A percentile compares a stretch with the other conserved stretches of the same genome.
phyloP scores from a whole-genome alignment of 2,113 vertebrate genomes.

The Apteryx owenii region DNA sequence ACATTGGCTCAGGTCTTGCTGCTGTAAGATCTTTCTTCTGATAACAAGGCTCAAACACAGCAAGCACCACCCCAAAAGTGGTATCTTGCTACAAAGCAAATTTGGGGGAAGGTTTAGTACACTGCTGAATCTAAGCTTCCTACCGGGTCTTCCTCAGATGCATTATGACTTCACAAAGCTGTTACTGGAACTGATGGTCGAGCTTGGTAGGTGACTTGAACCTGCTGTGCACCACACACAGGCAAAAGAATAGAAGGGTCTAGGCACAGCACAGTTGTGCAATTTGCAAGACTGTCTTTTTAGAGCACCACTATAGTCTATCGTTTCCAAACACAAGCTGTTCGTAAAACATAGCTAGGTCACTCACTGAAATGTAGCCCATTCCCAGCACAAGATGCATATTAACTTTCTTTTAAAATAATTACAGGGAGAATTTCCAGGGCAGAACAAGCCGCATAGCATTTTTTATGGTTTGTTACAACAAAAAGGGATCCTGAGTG shows the following conservation, averaged over 20 bases:
- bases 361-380: not conserved
- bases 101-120: not conserved
- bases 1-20: not conserved
- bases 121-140: not conserved
- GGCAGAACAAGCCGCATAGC: not conserved
- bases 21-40: not conserved
- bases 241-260: not conserved
- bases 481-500: not conserved
- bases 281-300: not conserved
- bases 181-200: accelerated
- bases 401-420: not conserved
- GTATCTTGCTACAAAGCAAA: not conserved
- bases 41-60: not conserved
- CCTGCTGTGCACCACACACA: not conserved
- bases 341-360: not conserved
- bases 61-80: not conserved
- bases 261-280: not conserved
- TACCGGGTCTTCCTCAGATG: not conserved
- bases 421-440: not conserved
- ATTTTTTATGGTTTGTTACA: not conserved
- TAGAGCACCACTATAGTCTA: not conserved
- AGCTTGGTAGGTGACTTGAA: not conserved
- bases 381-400: not conserved
- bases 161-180: not conserved
- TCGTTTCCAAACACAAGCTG: not conserved